Evolutionary conservation across 53 echinoderm and acorn worm genomes (phyloP), one percentile per base, ranked within the genome.

Genomic region (Temnopleurus reevesii): DNA sequence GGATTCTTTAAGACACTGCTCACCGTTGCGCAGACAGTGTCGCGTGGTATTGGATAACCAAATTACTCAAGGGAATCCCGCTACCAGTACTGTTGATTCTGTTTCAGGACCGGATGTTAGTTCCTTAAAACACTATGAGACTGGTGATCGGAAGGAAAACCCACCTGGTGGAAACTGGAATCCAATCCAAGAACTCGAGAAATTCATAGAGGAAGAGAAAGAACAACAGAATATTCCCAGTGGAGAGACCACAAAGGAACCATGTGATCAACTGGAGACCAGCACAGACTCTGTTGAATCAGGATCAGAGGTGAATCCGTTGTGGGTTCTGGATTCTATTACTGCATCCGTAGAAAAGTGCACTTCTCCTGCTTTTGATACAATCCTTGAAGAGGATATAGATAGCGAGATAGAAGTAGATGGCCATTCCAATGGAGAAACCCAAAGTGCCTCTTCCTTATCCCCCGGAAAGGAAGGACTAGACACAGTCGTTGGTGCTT

Each of bases 311-410:
- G 8, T 83, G n/a, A 83, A 83, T 25, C 83, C 83, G 3, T 51
- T 83, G 17, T 83, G 83, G 83, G 83, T 83, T 34, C 55, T 83
- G 1, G 83, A 83, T 35, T 83, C 83, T n/a, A 83, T 83, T 9
- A 83, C 83, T 7, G 83, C 83, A 35, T 83, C 83, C 5, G 54
- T 55, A 2, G 83, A 55, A 19, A 83, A 53, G 17, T 83, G 55
- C 38, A 53, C 31, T 34, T 30, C 57, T 33, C 36, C 53, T 33
- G 38, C 56, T 21, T 79, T 46, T 79, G 79, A 79, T 3, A 79
- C 79, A 49, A 79, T 79, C 23, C 28, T 79, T 15, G 79, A 79
- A 79, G 79, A 79, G 51, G 46, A 49, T 46, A 1, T 79, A 49
- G 30, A 79, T 12, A 10, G 43, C 41, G 71, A 71, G 21, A 71